phyloP scores from a whole-genome alignment of 2,888 invertebrate species.

The Notocelia uddmanniana region DNA sequence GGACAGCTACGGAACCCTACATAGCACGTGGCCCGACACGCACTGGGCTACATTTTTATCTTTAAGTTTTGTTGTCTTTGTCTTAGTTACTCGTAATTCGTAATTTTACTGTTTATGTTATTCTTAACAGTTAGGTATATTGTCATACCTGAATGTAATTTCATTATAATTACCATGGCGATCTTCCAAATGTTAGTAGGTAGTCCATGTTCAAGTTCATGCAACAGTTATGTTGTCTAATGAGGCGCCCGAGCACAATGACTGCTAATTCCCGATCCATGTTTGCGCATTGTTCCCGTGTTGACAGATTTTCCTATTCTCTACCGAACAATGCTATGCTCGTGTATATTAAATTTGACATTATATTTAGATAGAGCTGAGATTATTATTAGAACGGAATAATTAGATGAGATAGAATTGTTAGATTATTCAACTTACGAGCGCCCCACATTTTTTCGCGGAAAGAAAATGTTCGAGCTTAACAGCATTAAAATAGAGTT shows the following conservation, averaged over 20 bases:
- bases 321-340: conserved; percentile 67
- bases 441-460: neutral
- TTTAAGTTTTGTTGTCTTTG: no score
- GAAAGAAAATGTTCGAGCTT: no score
- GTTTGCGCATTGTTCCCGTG: conserved; percentile 81
- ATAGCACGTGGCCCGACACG: no score
- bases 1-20: no score
- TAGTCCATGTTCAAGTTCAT: conserved; percentile 48
- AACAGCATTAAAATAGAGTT: no score
- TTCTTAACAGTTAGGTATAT: no score
- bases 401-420: neutral
- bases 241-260: conserved; percentile 77
- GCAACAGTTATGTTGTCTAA: conserved; percentile 73
- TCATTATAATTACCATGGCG: no score
- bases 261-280: conserved; percentile 83
- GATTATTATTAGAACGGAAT: neutral
- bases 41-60: no score
- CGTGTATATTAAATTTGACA: conserved; percentile 35
- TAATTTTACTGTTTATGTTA: no score
- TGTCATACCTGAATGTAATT: no score
- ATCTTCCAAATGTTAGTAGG: neutral
- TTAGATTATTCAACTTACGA: neutral
- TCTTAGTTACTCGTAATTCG: no score
- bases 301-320: conserved; percentile 85
- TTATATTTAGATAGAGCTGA: conserved; percentile 8